Evolutionary conservation across 2,797 vertebrate genomes (phyloP).

Genomic region (Propithecus perrieri): DNA sequence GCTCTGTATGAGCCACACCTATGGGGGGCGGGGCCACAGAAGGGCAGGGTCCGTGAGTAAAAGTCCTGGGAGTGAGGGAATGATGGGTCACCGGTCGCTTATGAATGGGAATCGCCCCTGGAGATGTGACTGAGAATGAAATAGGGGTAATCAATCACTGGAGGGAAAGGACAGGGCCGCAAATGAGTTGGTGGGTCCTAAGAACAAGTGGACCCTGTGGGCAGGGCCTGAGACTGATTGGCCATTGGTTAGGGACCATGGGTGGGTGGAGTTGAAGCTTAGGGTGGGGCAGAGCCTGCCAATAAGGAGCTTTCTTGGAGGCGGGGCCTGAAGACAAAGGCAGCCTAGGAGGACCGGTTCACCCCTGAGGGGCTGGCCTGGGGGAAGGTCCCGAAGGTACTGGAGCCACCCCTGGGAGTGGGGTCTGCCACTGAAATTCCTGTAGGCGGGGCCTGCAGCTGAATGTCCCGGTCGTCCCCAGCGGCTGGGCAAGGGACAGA

Average conservation of each 20-base stretch:
- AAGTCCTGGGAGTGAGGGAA: not conserved
- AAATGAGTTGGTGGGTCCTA: not conserved
- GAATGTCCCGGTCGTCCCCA: not conserved
- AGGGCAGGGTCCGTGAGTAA: not conserved
- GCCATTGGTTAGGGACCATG: not conserved
- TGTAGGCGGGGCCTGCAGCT: not conserved
- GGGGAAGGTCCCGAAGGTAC: not conserved
- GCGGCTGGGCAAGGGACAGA: accelerated
- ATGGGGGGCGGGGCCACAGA: not conserved
- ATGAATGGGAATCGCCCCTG: not conserved
- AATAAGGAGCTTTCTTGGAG: not conserved
- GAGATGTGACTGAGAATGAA: not conserved
- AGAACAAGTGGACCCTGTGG: not conserved
- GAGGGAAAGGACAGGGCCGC: not conserved
- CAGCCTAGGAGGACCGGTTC: not conserved
- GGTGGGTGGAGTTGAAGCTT: not conserved
- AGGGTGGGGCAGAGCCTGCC: not conserved
- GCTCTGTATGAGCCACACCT: not conserved
- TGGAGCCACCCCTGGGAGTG: not conserved
- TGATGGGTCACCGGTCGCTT: not conserved
- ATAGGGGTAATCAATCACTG: too few relatives aligned
- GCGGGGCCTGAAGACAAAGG: not conserved
- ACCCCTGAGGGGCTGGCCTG: not conserved
- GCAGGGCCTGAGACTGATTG: not conserved
- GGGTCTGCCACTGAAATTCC: not conserved